Percentiles rank a stretch among this genome's conserved stretches.
Conservation (phyloP, 2,888 invertebrate species). For the Aporophyla nigra region DNA sequence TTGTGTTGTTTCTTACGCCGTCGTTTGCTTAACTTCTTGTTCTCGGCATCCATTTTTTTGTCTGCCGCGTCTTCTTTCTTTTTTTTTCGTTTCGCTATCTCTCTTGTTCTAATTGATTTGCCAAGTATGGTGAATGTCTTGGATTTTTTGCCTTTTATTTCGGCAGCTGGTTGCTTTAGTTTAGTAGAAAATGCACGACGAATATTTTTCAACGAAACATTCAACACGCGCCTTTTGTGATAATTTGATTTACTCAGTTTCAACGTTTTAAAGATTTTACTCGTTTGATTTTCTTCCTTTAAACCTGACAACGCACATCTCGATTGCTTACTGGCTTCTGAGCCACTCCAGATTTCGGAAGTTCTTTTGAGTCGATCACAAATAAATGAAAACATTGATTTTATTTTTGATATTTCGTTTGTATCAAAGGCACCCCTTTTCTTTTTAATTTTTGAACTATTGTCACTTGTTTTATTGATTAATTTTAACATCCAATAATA, state of each 20-base stretch:
- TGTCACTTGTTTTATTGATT: not conserved
- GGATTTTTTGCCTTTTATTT: not conserved
- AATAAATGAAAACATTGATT: conserved; percentile 52
- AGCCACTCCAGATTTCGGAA: conserved; percentile 45
- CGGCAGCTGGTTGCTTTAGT: not conserved
- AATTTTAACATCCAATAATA: conserved; percentile 35
- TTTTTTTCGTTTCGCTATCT: conserved; percentile 8
- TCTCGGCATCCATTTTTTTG: conserved; percentile 47
- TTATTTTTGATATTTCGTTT: conserved; percentile 42
- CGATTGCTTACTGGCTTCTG: conserved; percentile 1
- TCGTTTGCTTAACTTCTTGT: conserved; percentile 61
- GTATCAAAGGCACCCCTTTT: conserved; percentile 17
- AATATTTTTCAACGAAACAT: conserved; percentile 6
- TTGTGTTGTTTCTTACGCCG: conserved; percentile 51
- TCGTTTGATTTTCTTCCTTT: conserved; percentile 2
- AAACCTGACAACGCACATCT: conserved; percentile 32
- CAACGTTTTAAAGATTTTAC: too few species aligned
- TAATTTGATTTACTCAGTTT: conserved; percentile 11
- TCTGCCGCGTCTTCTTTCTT: conserved; percentile 20
- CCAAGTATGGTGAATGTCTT: too few species aligned
- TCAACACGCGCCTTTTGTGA: conserved; percentile 35
- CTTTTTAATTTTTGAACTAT: conserved; percentile 5
- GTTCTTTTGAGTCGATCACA: conserved; percentile 40
- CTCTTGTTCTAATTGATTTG: not conserved
- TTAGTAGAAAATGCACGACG: not conserved